Conservation (phyloP, 2,113 vertebrate genomes). For the Colius striatus region DNA sequence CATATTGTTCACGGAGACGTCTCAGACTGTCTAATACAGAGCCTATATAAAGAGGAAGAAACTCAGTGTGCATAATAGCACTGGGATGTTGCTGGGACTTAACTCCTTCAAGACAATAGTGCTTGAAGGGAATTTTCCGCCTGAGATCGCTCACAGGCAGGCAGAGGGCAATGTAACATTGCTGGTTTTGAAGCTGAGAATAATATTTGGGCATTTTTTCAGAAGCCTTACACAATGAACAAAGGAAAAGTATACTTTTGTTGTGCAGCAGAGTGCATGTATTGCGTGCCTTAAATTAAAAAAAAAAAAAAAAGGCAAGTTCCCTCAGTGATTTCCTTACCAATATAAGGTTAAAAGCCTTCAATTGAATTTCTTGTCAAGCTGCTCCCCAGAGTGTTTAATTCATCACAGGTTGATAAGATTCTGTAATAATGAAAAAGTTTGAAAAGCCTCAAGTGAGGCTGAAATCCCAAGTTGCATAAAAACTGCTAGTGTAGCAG, state of each 20-base stretch:
- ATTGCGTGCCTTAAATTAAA: neutral
- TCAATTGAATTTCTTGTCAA: slow-evolving; percentile 17
- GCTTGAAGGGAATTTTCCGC: neutral
- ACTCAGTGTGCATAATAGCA: neutral
- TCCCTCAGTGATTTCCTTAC: neutral
- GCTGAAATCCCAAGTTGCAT: neutral
- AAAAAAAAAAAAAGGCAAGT: neutral
- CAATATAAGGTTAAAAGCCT: slow-evolving; percentile 22
- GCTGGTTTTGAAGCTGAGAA: neutral
- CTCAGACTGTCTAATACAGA: slow-evolving; percentile 24
- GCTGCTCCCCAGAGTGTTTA: slow-evolving; percentile 35
- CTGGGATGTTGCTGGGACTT: slow-evolving; percentile 29
- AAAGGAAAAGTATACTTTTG: neutral
- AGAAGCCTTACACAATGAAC: neutral
- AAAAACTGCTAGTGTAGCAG: neutral
- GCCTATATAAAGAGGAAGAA: slow-evolving; percentile 36
- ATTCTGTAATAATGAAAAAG: slow-evolving; percentile 18
- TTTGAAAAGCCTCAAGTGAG: slow-evolving; percentile 1
- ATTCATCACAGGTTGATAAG: slow-evolving; percentile 49
- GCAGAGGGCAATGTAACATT: slow-evolving; percentile 40
- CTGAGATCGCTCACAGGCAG: neutral
- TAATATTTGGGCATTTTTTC: neutral
- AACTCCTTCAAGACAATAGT: slow-evolving; percentile 50
- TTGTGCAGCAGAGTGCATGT: neutral
- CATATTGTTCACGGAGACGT: slow-evolving; percentile 25